Percentiles rank a stretch among this genome's conserved stretches.
These are phyloP conservation scores for Rhimphoctona megacephalus DNA, from an alignment of 2,888 invertebrate species.

Conservation along the genomic window DNA sequence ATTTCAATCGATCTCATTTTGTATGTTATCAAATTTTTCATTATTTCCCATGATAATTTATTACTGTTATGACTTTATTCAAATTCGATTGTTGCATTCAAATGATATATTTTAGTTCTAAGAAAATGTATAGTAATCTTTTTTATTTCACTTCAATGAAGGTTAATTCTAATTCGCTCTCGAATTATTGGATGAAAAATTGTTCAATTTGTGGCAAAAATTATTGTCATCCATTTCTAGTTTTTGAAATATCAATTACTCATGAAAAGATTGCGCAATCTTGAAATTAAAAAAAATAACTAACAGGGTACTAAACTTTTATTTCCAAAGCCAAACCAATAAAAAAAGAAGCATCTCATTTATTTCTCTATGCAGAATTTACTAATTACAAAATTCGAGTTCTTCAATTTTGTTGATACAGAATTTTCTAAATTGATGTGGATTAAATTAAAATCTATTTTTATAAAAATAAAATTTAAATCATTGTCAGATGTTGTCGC, in stretches of 20 bases:
- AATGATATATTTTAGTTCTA: not conserved
- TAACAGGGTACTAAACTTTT: not conserved
- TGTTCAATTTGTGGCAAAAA: too few species aligned
- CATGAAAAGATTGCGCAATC: too few species aligned
- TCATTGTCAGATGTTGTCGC: slow-evolving; percentile 48
- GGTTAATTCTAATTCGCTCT: too few species aligned
- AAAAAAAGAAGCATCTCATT: not conserved
- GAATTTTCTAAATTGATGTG: not conserved
- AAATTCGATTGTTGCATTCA: not conserved
- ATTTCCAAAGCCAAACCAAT: not conserved
- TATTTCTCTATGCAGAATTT: not conserved
- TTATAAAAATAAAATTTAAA: not conserved
- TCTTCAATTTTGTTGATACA: not conserved
- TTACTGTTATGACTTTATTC: not conserved
- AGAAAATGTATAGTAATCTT: not conserved
- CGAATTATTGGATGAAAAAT: too few species aligned
- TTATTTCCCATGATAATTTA: not conserved
- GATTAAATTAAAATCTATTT: not conserved
- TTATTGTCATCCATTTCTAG: too few species aligned
- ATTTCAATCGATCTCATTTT: not conserved
- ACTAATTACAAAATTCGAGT: not conserved
- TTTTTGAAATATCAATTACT: too few species aligned
- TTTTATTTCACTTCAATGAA: not conserved
- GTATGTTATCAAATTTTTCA: not conserved
- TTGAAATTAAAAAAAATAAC: not conserved